Evolutionary conservation across 2,888 invertebrate genomes (phyloP), one percentile per base, ranked within the genome.

Genomic region (Dicranocentrus wangi): DNA sequence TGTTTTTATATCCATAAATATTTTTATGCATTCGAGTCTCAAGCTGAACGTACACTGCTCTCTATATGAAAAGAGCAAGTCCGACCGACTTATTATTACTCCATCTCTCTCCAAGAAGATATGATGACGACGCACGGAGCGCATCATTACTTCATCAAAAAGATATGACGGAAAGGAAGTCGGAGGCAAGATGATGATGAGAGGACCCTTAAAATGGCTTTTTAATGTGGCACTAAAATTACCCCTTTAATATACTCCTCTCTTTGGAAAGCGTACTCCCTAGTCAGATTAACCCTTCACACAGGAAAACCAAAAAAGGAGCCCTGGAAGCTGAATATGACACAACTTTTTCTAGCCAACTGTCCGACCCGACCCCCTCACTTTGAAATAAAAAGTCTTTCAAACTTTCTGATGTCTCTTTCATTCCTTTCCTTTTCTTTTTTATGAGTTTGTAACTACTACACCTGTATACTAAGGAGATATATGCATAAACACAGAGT

Each of bases 151-250:
- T 73, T 73, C 72, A 73, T 73, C 72, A 63, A 73, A 13, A 32
- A 42, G 53, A 73, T 63, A 63, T 61, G 60, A 60, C 43, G 58
- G 19, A 72, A 47, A 43, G 47, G 71, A 72, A 58, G 63, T 61
- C 25, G 55, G 53, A 10, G 32, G n/a, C 21, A 60, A 2, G 63
- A 51, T 58, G 28, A 60, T 66, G 63, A 65, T 61, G 51, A 63
- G 81, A 76, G 58, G 75, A 66, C 58, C 66, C 61, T 71, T 58
- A 66, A 72, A 73, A 78, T 83, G 78, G 66, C 70, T 55, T 77
- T 73, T 77, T 78, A 80, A 73, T 75, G 78, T 78, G 79, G 68
- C 82, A 83, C 70, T 76, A 72, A 82, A 82, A 82, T 80, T 82
- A 43, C 71, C 75, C 65, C 47, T 55, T 71, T 27, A 32, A 32